A percentile compares a stretch with the other conserved stretches of the same genome.
Conservation (phyloP, 2,797 vertebrate genomes). For the Microcaecilia unicolor region DNA sequence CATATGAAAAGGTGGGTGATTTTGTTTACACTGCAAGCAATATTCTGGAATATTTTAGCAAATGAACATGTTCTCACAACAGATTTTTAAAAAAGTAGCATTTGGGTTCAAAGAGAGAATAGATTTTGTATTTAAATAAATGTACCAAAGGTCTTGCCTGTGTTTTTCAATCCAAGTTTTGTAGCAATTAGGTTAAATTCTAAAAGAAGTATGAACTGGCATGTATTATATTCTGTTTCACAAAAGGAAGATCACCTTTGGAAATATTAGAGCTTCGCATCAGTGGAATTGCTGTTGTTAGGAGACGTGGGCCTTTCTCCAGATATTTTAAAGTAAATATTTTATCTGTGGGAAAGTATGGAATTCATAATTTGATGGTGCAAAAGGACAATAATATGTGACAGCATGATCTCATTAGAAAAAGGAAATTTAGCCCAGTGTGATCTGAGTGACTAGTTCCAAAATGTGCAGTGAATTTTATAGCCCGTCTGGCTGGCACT, state of each 20-base stretch:
- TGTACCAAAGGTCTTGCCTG: slow-evolving; percentile 9
- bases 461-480: slow-evolving; percentile 92
- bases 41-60: slow-evolving; percentile 14
- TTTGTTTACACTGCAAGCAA: too few relatives aligned
- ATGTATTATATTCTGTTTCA: slow-evolving; percentile 22
- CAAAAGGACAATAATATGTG: slow-evolving; percentile 86
- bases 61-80: slow-evolving; percentile 14
- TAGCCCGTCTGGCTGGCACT: slow-evolving; percentile 82
- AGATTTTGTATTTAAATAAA: neutral
- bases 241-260: slow-evolving; percentile 45
- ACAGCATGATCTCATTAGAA: slow-evolving; percentile 92
- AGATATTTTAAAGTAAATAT: slow-evolving; percentile 70
- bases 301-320: slow-evolving; percentile 52
- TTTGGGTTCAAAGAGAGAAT: slow-evolving; percentile 11
- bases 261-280: slow-evolving; percentile 32
- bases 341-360: slow-evolving; percentile 67
- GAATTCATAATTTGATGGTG: slow-evolving; percentile 76
- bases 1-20: neutral
- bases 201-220: slow-evolving; percentile 33
- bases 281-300: slow-evolving; percentile 41
- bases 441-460: slow-evolving; percentile 76
- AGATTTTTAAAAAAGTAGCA: slow-evolving; percentile 7
- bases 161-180: slow-evolving; percentile 22
- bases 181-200: slow-evolving; percentile 9
- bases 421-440: slow-evolving; percentile 80